Conservation (phyloP, 2,113 vertebrate genomes). For the Notothenia rossii region DNA sequence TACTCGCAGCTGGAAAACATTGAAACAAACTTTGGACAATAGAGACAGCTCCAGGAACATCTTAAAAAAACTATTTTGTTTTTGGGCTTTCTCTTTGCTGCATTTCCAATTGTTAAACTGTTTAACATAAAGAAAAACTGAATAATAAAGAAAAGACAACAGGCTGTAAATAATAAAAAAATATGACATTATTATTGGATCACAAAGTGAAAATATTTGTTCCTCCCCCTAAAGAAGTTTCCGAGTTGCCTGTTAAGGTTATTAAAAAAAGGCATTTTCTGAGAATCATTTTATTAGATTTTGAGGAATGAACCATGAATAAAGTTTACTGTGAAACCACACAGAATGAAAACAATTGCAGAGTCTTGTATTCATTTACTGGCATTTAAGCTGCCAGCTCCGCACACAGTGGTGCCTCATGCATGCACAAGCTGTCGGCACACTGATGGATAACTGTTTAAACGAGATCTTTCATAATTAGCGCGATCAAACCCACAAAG, state of each 20-base stretch:
- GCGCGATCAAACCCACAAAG: conserved; percentile 33
- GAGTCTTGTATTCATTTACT: conserved; percentile 50
- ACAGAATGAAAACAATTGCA: conserved; percentile 43
- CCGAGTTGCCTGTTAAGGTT: conserved; percentile 25
- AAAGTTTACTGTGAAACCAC: conserved; percentile 48
- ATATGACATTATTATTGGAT: neutral
- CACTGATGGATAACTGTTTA: conserved; percentile 62
- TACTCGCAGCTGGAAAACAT: conserved; percentile 61
- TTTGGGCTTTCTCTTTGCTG: neutral
- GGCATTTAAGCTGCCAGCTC: conserved; percentile 52
- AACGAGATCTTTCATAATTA: conserved; percentile 63
- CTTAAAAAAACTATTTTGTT: neutral
- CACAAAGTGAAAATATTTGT: no score
- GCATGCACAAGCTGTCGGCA: conserved; percentile 42
- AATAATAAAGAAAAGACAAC: conserved; percentile 21
- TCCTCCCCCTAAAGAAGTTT: neutral
- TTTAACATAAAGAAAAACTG: neutral
- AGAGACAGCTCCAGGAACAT: conserved; percentile 42
- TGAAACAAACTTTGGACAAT: conserved; percentile 38
- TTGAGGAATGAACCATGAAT: conserved; percentile 33
- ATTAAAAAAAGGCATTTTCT: conserved; percentile 46
- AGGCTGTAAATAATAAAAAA: neutral
- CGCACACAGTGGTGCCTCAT: conserved; percentile 16
- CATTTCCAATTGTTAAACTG: conserved; percentile 1
- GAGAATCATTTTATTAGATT: conserved; percentile 47